Evolutionary conservation across 2,797 vertebrate species (phyloP), one percentile per base, ranked within the genome.

Genomic region (Brachyrhaphis roseni): DNA sequence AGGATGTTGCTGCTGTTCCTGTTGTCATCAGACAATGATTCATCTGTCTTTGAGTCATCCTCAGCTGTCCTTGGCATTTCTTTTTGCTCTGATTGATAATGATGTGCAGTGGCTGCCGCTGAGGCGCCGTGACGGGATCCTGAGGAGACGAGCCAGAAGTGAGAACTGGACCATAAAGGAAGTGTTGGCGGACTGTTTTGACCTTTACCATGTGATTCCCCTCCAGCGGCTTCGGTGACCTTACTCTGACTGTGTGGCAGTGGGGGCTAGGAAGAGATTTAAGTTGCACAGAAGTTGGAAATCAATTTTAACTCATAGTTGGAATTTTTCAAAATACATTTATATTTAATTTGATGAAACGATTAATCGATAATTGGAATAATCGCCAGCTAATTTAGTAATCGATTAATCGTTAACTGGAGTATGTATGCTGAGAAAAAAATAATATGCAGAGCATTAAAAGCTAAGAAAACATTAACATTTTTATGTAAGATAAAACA

Each of bases 121-220:
- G 51, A 78, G 72, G 78, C 74, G 76, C 74, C 34, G 72, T 18
- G 85, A 76, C 79, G 62, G 78, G 68, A 73, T 82, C 78, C 62
- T 13, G 23, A 43, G 76, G 75, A 77, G 74, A 79, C 36, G 2
- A 10, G 57, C 31, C 47, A 62, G 75, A 78, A 85, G 82, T 81
- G 81, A 83, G 79, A 84, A 79, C 53, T 16, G 47, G 28, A 74
- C 62, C 43, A 6, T 74, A 39, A 82, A 85, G 70, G 85, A 79
- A 87, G 77, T 13, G 51, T 53, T 77, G 72, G 28, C 5, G 0
- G 83, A 49, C 68, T 80, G 75, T 83, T 78, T 71, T 84, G 85
- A 90, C 89, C 85, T 86, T 82, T 76, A 74, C 78, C 77, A 0
- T 86, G 85, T 72, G 88, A 87, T 55, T 76, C 53, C 78, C 43